Conservation (phyloP, 2,888 invertebrate genomes). For the Acrocyrtus sp. region DNA sequence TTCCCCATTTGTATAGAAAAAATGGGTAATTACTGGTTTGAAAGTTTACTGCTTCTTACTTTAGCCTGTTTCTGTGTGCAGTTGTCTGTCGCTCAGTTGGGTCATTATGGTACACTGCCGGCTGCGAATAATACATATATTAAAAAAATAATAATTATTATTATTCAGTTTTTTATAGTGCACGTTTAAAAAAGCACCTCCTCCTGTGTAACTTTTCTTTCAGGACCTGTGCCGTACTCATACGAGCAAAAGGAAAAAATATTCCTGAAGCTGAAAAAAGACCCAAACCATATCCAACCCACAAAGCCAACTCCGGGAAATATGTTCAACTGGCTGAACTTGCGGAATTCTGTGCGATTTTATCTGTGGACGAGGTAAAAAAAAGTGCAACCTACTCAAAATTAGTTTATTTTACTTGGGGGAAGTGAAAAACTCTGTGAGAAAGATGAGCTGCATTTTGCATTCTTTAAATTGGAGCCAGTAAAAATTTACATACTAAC, state of each 20-base stretch:
- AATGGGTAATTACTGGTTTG: neutral
- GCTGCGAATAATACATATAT: neutral
- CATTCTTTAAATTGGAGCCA: too few species aligned
- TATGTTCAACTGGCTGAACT: conserved; percentile 58
- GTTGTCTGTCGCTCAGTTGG: conserved; percentile 6
- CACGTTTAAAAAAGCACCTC: neutral
- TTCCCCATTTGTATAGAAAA: neutral
- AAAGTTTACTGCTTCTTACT: neutral
- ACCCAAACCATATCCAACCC: conserved; percentile 54
- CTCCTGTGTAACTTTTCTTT: neutral
- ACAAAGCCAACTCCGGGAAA: conserved; percentile 51
- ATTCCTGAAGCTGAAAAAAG: conserved; percentile 50
- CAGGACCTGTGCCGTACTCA: conserved; percentile 18
- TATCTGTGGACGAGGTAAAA: conserved; percentile 58
- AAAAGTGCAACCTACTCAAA: too few species aligned
- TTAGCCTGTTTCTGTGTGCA: neutral
- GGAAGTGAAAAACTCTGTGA: too few species aligned
- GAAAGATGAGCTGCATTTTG: too few species aligned
- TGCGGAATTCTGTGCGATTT: conserved; percentile 55
- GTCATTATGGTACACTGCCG: conserved; percentile 24
- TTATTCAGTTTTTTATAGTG: neutral
- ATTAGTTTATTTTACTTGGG: too few species aligned
- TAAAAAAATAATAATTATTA: neutral
- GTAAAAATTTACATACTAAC: too few species aligned
- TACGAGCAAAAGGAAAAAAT: conserved; percentile 34